phyloP scores from a whole-genome alignment of 2,113 vertebrate genomes.

The Passer montanus region DNA sequence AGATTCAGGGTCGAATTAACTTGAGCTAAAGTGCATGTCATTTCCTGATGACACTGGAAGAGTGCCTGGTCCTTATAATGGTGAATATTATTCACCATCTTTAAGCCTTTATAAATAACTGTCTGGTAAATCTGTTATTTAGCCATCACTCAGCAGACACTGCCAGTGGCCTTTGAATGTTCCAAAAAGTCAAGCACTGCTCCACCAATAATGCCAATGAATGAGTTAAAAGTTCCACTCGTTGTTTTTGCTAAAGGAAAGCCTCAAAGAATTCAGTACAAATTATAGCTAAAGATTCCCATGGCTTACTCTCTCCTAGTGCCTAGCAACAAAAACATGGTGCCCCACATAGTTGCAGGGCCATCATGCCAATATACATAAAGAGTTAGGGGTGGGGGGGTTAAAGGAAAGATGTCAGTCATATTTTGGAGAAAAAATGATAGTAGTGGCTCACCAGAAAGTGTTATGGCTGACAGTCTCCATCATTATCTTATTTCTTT shows the following conservation, averaged over 20 bases:
- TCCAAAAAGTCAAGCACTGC: neutral
- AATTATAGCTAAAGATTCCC: neutral
- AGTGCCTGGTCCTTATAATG: neutral
- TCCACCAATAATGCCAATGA: neutral
- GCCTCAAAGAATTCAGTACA: slow-evolving; percentile 29
- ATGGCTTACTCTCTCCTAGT: neutral
- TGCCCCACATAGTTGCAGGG: neutral
- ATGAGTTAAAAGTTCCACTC: slow-evolving; percentile 28
- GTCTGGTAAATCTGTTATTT: neutral
- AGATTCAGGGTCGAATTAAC: neutral
- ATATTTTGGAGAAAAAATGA: slow-evolving; percentile 13
- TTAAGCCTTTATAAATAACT: neutral
- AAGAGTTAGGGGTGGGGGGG: neutral
- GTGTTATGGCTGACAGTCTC: neutral
- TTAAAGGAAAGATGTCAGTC: slow-evolving; percentile 36
- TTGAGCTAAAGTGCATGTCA: neutral
- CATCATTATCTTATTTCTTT: slow-evolving; percentile 30
- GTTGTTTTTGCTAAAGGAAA: neutral
- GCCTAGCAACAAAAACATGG: neutral
- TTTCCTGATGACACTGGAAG: neutral
- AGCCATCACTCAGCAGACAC: neutral
- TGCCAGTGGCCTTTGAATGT: neutral
- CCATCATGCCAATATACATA: slow-evolving; percentile 17
- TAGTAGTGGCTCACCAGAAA: slow-evolving; percentile 14
- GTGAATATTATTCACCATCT: neutral